Evolutionary conservation across 2,113 vertebrate species (phyloP).

Genomic region (Ancistrus triradiatus): DNA sequence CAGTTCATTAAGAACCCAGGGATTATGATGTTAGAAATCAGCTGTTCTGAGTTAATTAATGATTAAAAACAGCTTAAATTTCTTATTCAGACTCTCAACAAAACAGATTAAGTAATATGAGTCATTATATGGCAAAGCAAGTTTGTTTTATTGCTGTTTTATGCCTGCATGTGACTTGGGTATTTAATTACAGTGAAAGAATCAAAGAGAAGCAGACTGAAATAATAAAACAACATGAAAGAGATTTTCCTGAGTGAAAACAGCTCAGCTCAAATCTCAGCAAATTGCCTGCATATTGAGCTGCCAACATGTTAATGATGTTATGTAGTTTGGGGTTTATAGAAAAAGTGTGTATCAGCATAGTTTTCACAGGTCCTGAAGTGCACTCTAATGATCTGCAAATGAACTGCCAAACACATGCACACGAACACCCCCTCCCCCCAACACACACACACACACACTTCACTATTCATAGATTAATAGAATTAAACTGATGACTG

Average conservation of each 20-base stretch:
- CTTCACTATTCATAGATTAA: constrained; percentile 33
- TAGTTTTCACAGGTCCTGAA: constrained; percentile 17
- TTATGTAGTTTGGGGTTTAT: constrained; percentile 7
- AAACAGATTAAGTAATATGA: too few species aligned
- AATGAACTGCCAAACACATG: constrained; percentile 8
- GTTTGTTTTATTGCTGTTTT: too few species aligned
- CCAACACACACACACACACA: background rate
- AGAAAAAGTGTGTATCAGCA: constrained; percentile 9
- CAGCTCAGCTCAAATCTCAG: background rate
- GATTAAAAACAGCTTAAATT: too few species aligned
- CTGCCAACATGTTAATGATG: constrained; percentile 3
- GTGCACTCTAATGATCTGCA: constrained; percentile 19
- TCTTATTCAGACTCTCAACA: too few species aligned
- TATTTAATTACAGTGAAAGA: too few species aligned
- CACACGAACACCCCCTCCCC: constrained; percentile 9
- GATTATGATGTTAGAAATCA: too few species aligned
- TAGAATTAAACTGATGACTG: constrained; percentile 44
- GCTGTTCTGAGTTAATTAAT: too few species aligned
- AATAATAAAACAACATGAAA: background rate
- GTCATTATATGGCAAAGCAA: too few species aligned
- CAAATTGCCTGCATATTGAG: background rate
- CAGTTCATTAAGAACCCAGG: too few species aligned
- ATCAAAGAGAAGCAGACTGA: too few species aligned
- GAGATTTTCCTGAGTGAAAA: background rate
- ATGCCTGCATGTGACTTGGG: too few species aligned